Conservation (phyloP, 2,113 vertebrate genomes). For the Saccopteryx leptura region DNA sequence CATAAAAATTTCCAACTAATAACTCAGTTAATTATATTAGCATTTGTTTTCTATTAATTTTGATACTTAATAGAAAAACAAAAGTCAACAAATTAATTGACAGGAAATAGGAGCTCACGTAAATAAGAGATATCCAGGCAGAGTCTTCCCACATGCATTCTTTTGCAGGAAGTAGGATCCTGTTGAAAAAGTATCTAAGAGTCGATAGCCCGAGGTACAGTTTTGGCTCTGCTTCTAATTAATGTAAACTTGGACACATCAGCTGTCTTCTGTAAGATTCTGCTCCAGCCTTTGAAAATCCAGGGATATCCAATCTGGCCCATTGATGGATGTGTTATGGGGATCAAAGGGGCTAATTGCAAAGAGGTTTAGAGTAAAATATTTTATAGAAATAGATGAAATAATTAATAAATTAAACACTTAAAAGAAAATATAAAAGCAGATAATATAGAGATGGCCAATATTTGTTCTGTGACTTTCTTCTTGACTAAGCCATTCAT, state of each 20-base stretch:
- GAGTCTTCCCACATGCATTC: background rate
- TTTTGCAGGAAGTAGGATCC: background rate
- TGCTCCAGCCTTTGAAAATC: conserved; percentile 8
- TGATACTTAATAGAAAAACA: conserved; percentile 27
- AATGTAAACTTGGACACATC: conserved; percentile 2
- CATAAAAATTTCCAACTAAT: conserved; percentile 43
- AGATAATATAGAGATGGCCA: background rate
- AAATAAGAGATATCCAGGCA: background rate
- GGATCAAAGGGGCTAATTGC: background rate
- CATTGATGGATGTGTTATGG: background rate
- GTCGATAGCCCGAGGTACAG: background rate
- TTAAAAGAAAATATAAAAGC: conserved; percentile 11
- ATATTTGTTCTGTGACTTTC: background rate
- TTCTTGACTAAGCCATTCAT: background rate
- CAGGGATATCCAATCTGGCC: background rate
- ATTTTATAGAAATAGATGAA: conserved; percentile 25
- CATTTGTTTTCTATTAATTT: conserved; percentile 56
- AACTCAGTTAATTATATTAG: conserved; percentile 26
- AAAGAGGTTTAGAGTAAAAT: background rate
- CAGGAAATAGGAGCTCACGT: background rate
- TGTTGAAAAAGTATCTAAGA: background rate
- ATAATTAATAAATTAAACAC: background rate
- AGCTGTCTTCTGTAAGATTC: background rate
- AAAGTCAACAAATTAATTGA: conserved; percentile 42
- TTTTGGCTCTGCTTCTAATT: conserved; percentile 19